Evolutionary conservation across 2,797 vertebrate genomes (phyloP).

Genomic region (Trachops cirrhosus): DNA sequence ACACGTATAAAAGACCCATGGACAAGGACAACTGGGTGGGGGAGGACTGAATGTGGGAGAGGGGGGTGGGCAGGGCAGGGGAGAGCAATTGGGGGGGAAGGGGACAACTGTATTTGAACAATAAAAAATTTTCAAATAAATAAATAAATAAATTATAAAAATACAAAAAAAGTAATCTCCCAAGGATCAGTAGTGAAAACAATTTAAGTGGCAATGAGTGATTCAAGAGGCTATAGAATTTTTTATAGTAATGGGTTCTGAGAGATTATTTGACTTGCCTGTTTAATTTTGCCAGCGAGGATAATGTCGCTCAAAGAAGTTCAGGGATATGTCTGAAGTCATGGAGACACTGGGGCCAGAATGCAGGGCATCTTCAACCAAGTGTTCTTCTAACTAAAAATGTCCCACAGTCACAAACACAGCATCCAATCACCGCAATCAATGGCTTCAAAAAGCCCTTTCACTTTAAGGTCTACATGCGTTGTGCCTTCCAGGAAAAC

Average conservation of each 20-base stretch:
- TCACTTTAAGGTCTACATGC: neutral
- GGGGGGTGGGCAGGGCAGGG: too few species aligned
- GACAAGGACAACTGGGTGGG: too few species aligned
- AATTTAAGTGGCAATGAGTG: neutral
- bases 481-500: neutral
- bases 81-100: too few species aligned
- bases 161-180: neutral
- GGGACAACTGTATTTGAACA: too few species aligned
- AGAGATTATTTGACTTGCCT: neutral
- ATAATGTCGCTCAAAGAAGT: neutral
- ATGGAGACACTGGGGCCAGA: neutral
- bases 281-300: neutral
- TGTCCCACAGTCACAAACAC: rapidly evolving
- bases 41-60: too few species aligned
- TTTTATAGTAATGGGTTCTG: neutral
- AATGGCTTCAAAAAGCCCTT: neutral
- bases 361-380: neutral
- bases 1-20: too few species aligned
- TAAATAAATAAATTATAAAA: neutral
- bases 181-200: neutral
- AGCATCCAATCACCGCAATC: neutral
- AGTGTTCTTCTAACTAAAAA: neutral
- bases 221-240: neutral
- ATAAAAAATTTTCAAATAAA: neutral
- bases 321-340: neutral